Conservation (phyloP, 2,888 invertebrate species). For the Drosophila neotestacea region DNA sequence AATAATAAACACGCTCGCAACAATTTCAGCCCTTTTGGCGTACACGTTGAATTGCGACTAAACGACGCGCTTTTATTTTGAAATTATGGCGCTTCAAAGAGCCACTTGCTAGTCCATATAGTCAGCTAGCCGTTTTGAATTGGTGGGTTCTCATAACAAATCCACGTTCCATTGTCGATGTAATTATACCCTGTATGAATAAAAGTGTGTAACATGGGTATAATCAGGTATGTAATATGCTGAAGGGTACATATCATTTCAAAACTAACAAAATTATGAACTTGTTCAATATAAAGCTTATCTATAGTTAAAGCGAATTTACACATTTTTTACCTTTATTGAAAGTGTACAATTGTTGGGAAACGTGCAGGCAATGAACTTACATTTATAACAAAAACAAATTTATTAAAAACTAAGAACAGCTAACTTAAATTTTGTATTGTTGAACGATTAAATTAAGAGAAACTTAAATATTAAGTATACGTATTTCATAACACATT, state of each 20-base stretch:
- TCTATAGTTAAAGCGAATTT: no score
- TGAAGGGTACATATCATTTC: neutral
- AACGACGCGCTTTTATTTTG: constrained; percentile 67
- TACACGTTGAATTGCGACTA: constrained; percentile 71
- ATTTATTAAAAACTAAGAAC: no score
- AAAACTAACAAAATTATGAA: no score
- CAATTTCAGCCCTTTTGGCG: constrained; percentile 63
- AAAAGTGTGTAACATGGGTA: neutral
- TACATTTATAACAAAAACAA: no score
- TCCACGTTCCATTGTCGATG: constrained; percentile 40
- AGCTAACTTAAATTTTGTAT: no score
- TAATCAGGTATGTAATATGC: neutral
- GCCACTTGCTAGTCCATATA: constrained; percentile 26
- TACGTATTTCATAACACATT: neutral
- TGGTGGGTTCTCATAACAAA: constrained; percentile 41
- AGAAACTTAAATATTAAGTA: neutral
- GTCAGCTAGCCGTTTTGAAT: constrained; percentile 29
- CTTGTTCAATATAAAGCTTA: no score
- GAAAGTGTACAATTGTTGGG: no score
- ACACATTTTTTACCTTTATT: no score
- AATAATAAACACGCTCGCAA: constrained; percentile 27
- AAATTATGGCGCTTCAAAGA: constrained; percentile 69
- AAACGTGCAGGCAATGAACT: neutral
- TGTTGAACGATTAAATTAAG: no score
- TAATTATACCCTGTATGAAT: constrained; percentile 27